These are phyloP conservation scores for Jordanella pulchra DNA, from an alignment of 2,797 vertebrate genomes.

Conservation along the genomic window DNA sequence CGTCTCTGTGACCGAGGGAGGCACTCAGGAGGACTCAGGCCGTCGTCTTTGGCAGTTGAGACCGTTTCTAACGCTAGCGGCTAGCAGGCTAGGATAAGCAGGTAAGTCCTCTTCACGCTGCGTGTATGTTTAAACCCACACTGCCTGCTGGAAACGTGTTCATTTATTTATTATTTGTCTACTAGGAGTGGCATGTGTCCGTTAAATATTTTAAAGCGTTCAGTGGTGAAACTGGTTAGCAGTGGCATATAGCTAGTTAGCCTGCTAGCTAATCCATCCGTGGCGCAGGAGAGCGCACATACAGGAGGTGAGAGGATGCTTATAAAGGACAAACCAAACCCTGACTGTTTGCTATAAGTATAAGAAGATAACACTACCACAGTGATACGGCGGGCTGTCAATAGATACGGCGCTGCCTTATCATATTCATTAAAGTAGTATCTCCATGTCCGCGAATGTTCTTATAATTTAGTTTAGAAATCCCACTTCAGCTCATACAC, in stretches of 20 bases:
- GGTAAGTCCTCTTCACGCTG: constrained; percentile 41
- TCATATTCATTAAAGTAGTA: background rate
- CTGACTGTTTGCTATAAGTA: constrained; percentile 1
- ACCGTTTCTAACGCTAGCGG: constrained; percentile 47
- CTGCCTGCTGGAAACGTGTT: fast-evolving
- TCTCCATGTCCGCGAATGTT: background rate
- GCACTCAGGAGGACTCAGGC: constrained; percentile 45
- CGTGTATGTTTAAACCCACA: background rate
- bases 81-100: constrained; percentile 62
- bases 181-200: background rate
- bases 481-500: background rate
- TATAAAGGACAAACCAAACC: constrained; percentile 23
- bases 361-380: background rate
- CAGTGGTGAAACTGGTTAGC: constrained; percentile 44
- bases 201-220: background rate
- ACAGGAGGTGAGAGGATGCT: constrained; percentile 47
- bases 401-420: constrained; percentile 11
- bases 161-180: background rate
- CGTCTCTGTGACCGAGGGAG: constrained; percentile 38
- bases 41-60: constrained; percentile 63
- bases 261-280: constrained; percentile 62
- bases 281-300: constrained; percentile 63
- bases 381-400: background rate
- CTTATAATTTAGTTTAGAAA: constrained; percentile 9
- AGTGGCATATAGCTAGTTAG: constrained; percentile 33